These are phyloP conservation scores for Carcinoscorpius rotundicauda DNA, from an alignment of 1,140 invertebrate genomes.

Conservation along the genomic window DNA sequence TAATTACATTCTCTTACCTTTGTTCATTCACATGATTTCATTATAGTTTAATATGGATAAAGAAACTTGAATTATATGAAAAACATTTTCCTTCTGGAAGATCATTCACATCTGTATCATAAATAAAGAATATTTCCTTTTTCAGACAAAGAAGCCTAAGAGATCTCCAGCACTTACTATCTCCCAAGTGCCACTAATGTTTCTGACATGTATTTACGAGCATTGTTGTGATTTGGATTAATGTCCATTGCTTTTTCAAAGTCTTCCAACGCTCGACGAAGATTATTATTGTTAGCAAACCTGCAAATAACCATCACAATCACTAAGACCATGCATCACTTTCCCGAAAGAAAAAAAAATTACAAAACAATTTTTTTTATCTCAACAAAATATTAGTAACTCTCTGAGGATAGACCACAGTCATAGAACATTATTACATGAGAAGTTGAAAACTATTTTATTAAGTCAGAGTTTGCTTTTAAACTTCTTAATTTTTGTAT, in stretches of 20 bases:
- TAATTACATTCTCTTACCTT: not conserved
- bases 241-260: slow-evolving; percentile 79
- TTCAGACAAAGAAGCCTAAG: not conserved
- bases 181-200: slow-evolving; percentile 69
- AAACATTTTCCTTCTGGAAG: slow-evolving; percentile 3
- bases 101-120: slow-evolving; percentile 1
- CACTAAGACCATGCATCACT: slow-evolving; percentile 3
- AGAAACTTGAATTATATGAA: not conserved
- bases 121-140: slow-evolving; percentile 23
- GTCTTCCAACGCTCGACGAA: slow-evolving; percentile 84
- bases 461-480: too few species aligned
- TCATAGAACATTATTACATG: too few species aligned
- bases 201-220: slow-evolving; percentile 84
- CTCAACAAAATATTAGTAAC: too few species aligned
- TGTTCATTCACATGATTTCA: not conserved
- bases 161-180: slow-evolving; percentile 40
- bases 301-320: slow-evolving; percentile 30
- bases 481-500: too few species aligned
- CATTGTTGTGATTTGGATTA: slow-evolving; percentile 84
- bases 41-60: slow-evolving; percentile 3
- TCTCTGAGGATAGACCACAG: too few species aligned
- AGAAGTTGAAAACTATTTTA: too few species aligned
- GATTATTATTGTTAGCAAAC: slow-evolving; percentile 86
- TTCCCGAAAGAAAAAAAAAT: slow-evolving; percentile 8
- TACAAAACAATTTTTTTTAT: not conserved